Base-by-base conservation (phyloP, 2,888 invertebrate species). In the Sisyra nigra region DNA sequence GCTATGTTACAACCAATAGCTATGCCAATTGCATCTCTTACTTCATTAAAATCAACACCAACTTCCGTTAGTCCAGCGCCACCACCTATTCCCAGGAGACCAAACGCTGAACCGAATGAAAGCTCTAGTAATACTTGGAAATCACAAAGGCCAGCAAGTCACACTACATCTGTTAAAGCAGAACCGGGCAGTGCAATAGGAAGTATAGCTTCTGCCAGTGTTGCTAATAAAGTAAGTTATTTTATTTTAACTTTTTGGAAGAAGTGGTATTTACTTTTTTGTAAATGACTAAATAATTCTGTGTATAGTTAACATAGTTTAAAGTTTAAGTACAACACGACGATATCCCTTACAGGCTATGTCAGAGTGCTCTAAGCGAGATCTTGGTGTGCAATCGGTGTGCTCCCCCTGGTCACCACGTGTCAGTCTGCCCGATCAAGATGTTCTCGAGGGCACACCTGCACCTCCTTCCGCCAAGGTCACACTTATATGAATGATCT, bases 301-400 rank as follows among this genome's bases (percentile, higher is more conserved):
- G 17, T 17, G 9, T 7, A 38, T 11, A 38, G 17, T 14, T 38
- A 17, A 38, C 9, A 14, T 38, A 38, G 17, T 33, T 33, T 33
- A n/a, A 10, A 14, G 10, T 41, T 17, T 42, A 32, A 33, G 8
- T 24, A 43, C 42, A 11, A 38, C 33, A 47, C 41, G 24, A 24
- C 39, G 24, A 38, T 41, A 29, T 47, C 42, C 46, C 47, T 58
- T 60, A 37, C 54, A 69, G 66, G 69, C 69, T 3, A 61, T 71
- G 53, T 72, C 74, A 17, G 72, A 74, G 51, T 65, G 68, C 44
- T 73, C 72, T 1, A 72, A 72, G 52, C 73, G 71, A 56, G 72
- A 63, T 48, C 52, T 65, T 46, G 69, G 61, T 45, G 53, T 65
- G 43, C 60, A 58, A 49, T 62, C 64, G 19, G 59, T 63, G 44